Evolutionary conservation across 2,888 invertebrate species (phyloP).

Genomic region (Nymphalis urticae): DNA sequence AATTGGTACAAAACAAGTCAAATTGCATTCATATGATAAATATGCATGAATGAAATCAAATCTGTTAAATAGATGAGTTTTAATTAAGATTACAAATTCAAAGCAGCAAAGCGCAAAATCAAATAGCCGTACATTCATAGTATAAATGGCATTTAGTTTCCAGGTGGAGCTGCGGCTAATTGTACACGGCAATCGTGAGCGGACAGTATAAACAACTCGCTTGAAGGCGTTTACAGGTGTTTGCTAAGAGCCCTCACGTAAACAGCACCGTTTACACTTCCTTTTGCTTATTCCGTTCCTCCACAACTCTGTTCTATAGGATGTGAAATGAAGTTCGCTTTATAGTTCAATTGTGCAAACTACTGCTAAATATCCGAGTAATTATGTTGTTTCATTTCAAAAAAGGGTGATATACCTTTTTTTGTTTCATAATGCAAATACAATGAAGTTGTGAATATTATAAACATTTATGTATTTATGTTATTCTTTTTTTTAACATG

Average conservation of each 20-base stretch:
- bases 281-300: conserved; percentile 52
- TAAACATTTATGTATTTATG: no score
- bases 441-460: no score
- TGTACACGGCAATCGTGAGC: conserved; percentile 68
- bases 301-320: conserved; percentile 34
- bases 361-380: not conserved
- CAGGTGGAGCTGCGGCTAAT: conserved; percentile 71
- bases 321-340: conserved; percentile 27
- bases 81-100: conserved; percentile 11
- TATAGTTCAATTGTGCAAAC: conserved; percentile 10
- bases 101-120: conserved; percentile 20
- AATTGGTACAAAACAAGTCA: not conserved
- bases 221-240: conserved; percentile 70
- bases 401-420: no score
- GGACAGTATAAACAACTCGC: conserved; percentile 69
- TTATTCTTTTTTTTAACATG: not conserved
- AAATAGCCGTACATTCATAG: conserved; percentile 31
- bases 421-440: no score
- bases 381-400: not conserved
- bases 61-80: not conserved
- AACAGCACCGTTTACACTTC: conserved; percentile 67
- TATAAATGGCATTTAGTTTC: conserved; percentile 46
- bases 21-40: not conserved
- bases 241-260: conserved; percentile 75
- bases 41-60: not conserved